phyloP scores from a whole-genome alignment of 2,888 invertebrate species.

The Pseudeuparius sepicola region DNA sequence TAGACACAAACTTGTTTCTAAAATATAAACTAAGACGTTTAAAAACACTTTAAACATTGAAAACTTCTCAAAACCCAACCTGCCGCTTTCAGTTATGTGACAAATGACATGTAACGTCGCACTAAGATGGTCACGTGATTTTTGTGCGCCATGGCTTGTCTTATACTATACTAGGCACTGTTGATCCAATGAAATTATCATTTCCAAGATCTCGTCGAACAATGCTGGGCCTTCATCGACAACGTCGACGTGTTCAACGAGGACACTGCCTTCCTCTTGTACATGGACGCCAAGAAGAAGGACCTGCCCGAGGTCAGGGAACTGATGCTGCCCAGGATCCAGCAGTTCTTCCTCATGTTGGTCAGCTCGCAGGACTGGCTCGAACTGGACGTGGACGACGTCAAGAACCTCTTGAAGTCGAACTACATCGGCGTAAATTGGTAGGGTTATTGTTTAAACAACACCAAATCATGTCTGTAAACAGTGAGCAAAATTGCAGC shows the following conservation, averaged over 20 bases:
- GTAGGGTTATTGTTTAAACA: conserved; percentile 35
- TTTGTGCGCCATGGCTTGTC: too few relatives aligned
- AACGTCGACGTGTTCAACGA: conserved; percentile 60
- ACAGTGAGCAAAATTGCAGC: conserved; percentile 31
- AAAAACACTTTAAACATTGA: too few relatives aligned
- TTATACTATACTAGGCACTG: not conserved
- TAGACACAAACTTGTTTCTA: too few relatives aligned
- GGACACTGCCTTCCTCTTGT: conserved; percentile 62
- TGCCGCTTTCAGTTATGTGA: too few relatives aligned
- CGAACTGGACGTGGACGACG: conserved; percentile 52
- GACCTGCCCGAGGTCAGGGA: conserved; percentile 54
- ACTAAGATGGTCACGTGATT: too few relatives aligned
- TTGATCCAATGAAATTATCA: too few relatives aligned
- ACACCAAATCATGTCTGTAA: conserved; percentile 3
- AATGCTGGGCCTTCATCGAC: conserved; percentile 68
- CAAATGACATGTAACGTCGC: too few relatives aligned
- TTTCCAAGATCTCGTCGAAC: conserved; percentile 66
- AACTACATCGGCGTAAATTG: conserved; percentile 67
- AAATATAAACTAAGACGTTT: too few relatives aligned
- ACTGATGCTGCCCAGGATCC: conserved; percentile 63
- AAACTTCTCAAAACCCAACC: too few relatives aligned
- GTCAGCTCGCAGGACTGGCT: conserved; percentile 68
- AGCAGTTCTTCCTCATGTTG: conserved; percentile 64
- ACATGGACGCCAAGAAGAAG: conserved; percentile 43
- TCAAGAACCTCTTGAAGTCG: conserved; percentile 57